These are phyloP conservation scores for Hypselothyrea guttata DNA, from an alignment of 2,888 invertebrate species.

Conservation along the genomic window DNA sequence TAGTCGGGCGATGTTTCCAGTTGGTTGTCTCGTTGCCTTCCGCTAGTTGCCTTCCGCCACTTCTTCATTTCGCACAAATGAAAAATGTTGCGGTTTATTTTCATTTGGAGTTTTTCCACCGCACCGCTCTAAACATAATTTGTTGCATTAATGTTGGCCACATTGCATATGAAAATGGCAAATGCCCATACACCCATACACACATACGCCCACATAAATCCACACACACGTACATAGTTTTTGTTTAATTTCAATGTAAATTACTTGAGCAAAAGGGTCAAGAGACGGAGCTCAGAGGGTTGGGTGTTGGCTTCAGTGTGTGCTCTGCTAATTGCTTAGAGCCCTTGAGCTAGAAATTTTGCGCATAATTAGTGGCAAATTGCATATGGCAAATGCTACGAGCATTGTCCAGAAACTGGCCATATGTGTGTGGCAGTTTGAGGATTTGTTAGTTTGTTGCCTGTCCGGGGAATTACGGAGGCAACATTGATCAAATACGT, in stretches of 20 bases:
- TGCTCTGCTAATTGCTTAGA: conserved; percentile 68
- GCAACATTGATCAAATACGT: conserved; percentile 12
- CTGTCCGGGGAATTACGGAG: conserved; percentile 31
- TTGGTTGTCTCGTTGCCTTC: conserved; percentile 41
- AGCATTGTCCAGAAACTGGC: conserved; percentile 28
- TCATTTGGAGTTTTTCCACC: conserved; percentile 70
- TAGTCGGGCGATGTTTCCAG: conserved; percentile 63
- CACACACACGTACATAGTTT: conserved; percentile 51
- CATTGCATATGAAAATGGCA: conserved; percentile 55
- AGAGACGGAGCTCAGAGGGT: neutral
- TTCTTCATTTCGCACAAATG: conserved; percentile 73
- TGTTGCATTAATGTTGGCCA: conserved; percentile 75
- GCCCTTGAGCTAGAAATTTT: conserved; percentile 77
- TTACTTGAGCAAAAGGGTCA: conserved; percentile 54
- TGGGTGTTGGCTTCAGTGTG: conserved; percentile 12
- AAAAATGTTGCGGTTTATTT: conserved; percentile 77
- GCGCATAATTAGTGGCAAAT: conserved; percentile 76
- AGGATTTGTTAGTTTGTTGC: conserved; percentile 11
- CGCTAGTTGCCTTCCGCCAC: conserved; percentile 30
- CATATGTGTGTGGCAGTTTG: conserved; percentile 5
- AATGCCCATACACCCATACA: conserved; percentile 11
- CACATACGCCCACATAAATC: conserved; percentile 9
- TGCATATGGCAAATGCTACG: conserved; percentile 66
- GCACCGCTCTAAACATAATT: conserved; percentile 73
- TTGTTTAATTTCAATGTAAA: conserved; percentile 76